Evolutionary conservation across 2,888 invertebrate genomes (phyloP), one percentile per base, ranked within the genome.

Genomic region (Papilio demoleus): DNA sequence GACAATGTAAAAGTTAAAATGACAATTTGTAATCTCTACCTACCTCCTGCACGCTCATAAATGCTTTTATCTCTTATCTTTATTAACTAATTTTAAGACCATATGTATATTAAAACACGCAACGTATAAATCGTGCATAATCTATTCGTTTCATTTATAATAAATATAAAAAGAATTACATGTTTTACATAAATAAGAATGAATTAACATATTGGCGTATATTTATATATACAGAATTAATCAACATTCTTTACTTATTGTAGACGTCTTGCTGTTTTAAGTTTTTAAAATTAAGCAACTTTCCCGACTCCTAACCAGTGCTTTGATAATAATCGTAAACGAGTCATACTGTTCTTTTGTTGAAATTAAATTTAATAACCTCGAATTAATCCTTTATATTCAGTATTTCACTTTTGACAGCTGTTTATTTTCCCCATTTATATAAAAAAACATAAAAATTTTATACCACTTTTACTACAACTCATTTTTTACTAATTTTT

Each of bases 131-230:
- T 64, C 38, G 59, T 31, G 58, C 58, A 63, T 64, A 64, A 64
- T 59, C 64, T 64, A 60, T 68, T 42, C 58, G 42, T 36, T 17
- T 27, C 59, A 68, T 66, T 47, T 60, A 60, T 17, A 24, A 66
- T 66, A 66, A 66, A 66, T 66, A 24, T 66, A 27, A 47, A 53
- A 67, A 62, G 42, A 61, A 42, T 45, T 45, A 42, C 45, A 62
- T 31, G n/a, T 59, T 65, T 50, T 58, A n/a, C 58, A 65, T 59
- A 65, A 36, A 53, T 53, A 42, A 12, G 34, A 69, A 65, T 69
- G 53, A 69, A 69, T 69, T 69, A 50, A 56, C 69, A 69, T 69
- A 60, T 64, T 64, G 34, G 36, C 36, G 36, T 47, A 65, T 60
- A 50, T 64, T 65, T 31, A 19, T 40, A 17, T 24, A 22, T 34